phyloP scores from a whole-genome alignment of 2,113 vertebrate species.

The Ceratotherium simum region DNA sequence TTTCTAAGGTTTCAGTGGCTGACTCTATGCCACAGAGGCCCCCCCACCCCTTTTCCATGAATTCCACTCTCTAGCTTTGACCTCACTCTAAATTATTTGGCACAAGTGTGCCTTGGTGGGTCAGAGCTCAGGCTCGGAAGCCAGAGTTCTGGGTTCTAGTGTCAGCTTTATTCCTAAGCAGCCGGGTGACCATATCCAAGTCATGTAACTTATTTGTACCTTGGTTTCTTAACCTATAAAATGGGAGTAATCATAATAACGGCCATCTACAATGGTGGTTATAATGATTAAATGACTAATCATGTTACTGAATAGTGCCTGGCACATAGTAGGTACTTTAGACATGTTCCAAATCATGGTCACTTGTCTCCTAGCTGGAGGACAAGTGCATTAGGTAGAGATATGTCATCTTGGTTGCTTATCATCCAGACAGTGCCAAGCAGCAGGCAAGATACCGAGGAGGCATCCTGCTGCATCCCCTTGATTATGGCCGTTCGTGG shows the following conservation, averaged over 20 bases:
- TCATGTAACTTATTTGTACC: neutral
- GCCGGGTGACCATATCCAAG: neutral
- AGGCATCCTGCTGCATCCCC: accelerated
- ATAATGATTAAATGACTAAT: neutral
- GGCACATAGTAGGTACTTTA: neutral
- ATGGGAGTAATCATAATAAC: neutral
- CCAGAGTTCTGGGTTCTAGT: neutral
- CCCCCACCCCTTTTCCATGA: neutral
- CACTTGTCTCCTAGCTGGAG: neutral
- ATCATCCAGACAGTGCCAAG: neutral
- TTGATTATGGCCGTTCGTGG: accelerated
- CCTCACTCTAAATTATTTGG: neutral
- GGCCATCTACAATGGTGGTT: accelerated
- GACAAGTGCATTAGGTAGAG: neutral
- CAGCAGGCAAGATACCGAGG: accelerated
- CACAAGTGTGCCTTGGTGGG: neutral
- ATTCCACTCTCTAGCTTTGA: no score
- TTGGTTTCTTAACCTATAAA: conserved; percentile 4
- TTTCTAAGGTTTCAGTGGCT: neutral
- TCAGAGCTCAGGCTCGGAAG: neutral
- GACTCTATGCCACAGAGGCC: neutral
- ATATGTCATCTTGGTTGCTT: neutral
- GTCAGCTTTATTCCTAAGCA: neutral
- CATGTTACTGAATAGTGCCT: neutral
- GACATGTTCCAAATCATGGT: accelerated